Percentiles rank a stretch among this genome's conserved stretches.
These are phyloP conservation scores for Rhyacichthys aspro DNA, from an alignment of 2,797 vertebrate species.

Conservation along the genomic window DNA sequence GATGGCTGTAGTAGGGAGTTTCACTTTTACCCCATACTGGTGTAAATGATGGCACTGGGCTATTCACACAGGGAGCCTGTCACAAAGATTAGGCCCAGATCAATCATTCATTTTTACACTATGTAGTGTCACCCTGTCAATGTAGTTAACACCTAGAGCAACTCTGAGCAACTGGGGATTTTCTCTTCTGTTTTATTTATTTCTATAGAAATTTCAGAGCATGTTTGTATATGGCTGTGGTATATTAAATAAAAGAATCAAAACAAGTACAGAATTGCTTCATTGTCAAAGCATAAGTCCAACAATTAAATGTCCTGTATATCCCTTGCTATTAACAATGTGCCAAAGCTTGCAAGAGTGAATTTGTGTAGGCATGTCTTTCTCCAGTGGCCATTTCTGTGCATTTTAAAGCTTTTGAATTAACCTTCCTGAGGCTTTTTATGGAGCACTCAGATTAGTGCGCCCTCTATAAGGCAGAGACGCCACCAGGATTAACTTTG, in stretches of 20 bases:
- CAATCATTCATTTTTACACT: slow-evolving; percentile 23
- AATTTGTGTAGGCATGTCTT: not conserved
- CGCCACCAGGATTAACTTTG: slow-evolving; percentile 76
- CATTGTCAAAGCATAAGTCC: not conserved
- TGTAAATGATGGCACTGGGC: slow-evolving; percentile 58
- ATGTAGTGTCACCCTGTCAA: slow-evolving; percentile 36
- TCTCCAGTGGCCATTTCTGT: slow-evolving; percentile 40
- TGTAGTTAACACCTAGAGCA: slow-evolving; percentile 12
- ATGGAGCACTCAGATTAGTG: slow-evolving; percentile 73
- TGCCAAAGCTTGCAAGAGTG: not conserved
- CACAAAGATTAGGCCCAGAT: slow-evolving; percentile 39
- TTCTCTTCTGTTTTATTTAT: not conserved
- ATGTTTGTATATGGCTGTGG: too few species aligned
- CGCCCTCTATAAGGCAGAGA: slow-evolving; percentile 57
- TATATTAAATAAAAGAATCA: not conserved
- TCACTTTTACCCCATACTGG: slow-evolving; percentile 44
- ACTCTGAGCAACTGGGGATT: not conserved
- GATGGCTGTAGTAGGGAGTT: slow-evolving; percentile 42
- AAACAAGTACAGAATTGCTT: not conserved
- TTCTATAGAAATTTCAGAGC: too few species aligned
- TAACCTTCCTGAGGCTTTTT: slow-evolving; percentile 67
- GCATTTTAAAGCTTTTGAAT: slow-evolving; percentile 32
- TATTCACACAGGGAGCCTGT: slow-evolving; percentile 43
- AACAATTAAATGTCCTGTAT: not conserved
- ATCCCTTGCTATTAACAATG: not conserved